Conservation (phyloP, 2,113 vertebrate species). For the Otolemur garnettii region DNA sequence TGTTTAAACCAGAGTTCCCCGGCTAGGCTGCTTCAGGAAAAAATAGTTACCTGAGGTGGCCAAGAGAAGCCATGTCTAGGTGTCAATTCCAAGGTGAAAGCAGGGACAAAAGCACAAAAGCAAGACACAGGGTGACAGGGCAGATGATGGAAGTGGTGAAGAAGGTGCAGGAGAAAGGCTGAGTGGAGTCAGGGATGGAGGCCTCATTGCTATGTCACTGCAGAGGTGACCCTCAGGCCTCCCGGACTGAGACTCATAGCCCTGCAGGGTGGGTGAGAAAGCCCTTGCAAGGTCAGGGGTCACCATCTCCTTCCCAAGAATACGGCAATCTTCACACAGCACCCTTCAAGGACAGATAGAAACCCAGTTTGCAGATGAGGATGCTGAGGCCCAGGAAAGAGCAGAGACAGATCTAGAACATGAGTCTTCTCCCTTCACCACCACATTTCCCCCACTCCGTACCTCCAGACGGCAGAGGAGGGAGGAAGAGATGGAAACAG, state of each 20-base stretch:
- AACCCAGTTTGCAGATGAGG: neutral
- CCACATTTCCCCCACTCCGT: neutral
- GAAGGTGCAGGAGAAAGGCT: neutral
- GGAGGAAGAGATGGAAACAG: neutral
- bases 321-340: neutral
- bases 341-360: neutral
- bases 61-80: neutral
- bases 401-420: neutral
- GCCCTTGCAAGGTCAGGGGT: neutral
- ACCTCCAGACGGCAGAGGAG: neutral
- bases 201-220: fast-evolving
- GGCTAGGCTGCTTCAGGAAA: neutral
- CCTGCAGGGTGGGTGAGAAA: neutral
- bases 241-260: too few relatives aligned
- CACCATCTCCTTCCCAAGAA: neutral
- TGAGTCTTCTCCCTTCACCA: neutral
- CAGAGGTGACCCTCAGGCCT: neutral
- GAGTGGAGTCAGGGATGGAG: neutral
- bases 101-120: neutral
- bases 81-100: neutral
- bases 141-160: too few relatives aligned
- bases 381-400: neutral
- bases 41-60: neutral
- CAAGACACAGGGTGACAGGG: neutral
- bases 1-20: neutral